Evolutionary conservation across 2,888 invertebrate genomes (phyloP).

Genomic region (Limnephilus lunatus): DNA sequence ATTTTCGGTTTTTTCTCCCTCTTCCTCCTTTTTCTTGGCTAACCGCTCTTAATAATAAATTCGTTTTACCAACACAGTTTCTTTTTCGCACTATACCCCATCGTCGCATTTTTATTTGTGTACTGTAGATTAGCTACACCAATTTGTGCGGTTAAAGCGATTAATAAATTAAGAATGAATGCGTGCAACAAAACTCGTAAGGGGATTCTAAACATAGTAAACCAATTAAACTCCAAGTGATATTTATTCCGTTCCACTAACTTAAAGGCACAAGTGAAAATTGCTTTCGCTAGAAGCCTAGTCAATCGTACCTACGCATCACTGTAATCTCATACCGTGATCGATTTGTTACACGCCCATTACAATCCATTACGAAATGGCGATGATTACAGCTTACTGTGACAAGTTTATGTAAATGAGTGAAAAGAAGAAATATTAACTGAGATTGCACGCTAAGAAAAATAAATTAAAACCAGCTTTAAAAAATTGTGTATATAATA

Average conservation of each 20-base stretch:
- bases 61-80: no score
- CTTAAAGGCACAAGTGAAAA: conserved; percentile 62
- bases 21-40: no score
- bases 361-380: neutral
- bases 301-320: neutral
- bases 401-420: neutral
- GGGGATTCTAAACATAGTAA: neutral
- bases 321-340: neutral
- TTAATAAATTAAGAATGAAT: neutral
- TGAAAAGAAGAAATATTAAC: neutral
- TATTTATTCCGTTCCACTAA: conserved; percentile 64
- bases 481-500: no score
- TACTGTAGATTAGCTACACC: no score
- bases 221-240: neutral
- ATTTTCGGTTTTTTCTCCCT: no score
- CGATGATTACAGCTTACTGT: neutral
- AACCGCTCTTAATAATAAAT: no score
- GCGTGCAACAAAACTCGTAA: neutral
- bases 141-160: no score
- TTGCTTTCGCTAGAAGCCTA: conserved; percentile 61
- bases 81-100: no score
- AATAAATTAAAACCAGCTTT: no score
- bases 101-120: no score
- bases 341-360: neutral
- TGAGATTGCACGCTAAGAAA: no score